Base-by-base conservation (phyloP, 2,113 vertebrate species). In the Hydrolagus affinis region DNA sequence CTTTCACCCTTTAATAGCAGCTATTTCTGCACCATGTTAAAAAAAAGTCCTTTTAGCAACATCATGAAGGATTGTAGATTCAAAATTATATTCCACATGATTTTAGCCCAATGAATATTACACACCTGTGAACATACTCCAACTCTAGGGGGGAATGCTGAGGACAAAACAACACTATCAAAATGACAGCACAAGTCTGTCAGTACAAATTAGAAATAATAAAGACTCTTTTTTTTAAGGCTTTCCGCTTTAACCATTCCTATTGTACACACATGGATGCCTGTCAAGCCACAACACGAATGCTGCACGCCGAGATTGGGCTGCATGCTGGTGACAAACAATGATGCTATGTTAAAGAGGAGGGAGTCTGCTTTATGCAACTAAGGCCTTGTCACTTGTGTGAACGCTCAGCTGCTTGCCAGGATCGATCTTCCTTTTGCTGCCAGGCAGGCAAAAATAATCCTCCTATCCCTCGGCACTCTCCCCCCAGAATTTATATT, bases 1-100 rank as follows among this genome's bases (percentile, higher is more conserved):
- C 78, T 83, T 66, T 83, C 28, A 66, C 62, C 78, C 78, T 66
- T 83, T 32, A 68, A 83, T 30, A 83, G 15, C 59, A 68, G 78
- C 78, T 83, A 68, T 68, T 83, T 83, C 73, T 56, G 8, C 0
- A 83, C 25, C 0, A 28, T 66, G 78, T 3, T 83, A 66, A 83
- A 32, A 83, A 66, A 21, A 10, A 30, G 66, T 64, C 66, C 60
- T 80, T 30, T 62, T 28, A 66, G 78, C 62, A 64, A 83, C 62
- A 66, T 83, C 15, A 68, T 68, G 66, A 83, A 32, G 62, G 25
- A 25, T 66, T 8, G 15, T 62, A 68, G 62, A 19, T 83, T 83
- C 62, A 32, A 19, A 83, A 83, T n/a, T n/a, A n/a, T n/a, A 66
- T 32, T 66, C 19, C 15, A 3, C 28, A 83, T 32, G 60, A 83